These are phyloP conservation scores for Mandrillus leucophaeus DNA, from an alignment of 2,113 vertebrate genomes.

Conservation along the genomic window DNA sequence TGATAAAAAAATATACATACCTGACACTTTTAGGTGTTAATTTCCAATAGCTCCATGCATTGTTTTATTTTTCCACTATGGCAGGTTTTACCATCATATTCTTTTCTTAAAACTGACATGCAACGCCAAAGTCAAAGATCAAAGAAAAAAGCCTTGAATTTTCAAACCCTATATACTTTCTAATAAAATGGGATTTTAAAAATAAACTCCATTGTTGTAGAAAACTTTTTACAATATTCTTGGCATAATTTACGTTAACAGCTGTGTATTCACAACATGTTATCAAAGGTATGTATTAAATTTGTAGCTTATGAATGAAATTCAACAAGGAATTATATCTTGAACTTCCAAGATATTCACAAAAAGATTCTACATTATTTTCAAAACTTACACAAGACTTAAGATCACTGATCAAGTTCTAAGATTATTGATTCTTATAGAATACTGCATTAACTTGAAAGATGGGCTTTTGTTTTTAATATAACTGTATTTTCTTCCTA, in stretches of 20 bases:
- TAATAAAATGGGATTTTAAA: not conserved
- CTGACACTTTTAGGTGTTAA: accelerated
- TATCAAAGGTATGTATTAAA: not conserved
- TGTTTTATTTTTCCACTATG: not conserved
- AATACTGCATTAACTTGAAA: not conserved
- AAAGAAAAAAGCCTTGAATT: not conserved
- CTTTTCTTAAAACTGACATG: not conserved
- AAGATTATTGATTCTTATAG: not conserved
- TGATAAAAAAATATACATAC: accelerated
- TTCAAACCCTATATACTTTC: not conserved
- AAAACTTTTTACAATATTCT: not conserved
- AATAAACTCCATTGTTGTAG: not conserved
- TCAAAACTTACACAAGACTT: not conserved
- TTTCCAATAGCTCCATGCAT: accelerated
- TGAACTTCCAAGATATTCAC: not conserved
- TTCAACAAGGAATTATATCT: not conserved
- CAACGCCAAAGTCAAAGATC: not conserved
- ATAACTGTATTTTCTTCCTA: not conserved
- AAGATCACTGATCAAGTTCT: not conserved
- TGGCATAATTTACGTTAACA: not conserved
- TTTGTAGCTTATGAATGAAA: not conserved
- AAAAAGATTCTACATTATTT: not conserved
- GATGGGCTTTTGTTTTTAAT: not conserved
- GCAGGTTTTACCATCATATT: not conserved
- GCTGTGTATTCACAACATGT: not conserved